phyloP scores from a whole-genome alignment of 1,140 invertebrate species.

The Brachionus sp. region DNA sequence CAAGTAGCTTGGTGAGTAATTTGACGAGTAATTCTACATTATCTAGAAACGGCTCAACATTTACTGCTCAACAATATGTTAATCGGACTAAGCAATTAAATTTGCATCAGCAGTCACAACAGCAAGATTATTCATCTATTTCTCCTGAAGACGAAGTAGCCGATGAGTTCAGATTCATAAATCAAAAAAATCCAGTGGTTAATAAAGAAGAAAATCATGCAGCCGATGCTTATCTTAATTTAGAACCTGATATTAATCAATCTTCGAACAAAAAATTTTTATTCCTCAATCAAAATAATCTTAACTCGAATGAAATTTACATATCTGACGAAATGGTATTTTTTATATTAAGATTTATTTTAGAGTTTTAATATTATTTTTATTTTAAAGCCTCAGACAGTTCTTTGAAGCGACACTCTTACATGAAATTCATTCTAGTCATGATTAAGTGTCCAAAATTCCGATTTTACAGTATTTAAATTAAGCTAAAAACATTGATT shows the following conservation, averaged over 20 bases:
- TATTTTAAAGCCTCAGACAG: slow-evolving; percentile 24
- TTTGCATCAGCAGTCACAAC: neutral
- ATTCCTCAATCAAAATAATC: neutral
- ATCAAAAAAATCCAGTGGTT: neutral
- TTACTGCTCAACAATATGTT: slow-evolving; percentile 24
- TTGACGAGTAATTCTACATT: neutral
- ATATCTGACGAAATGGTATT: slow-evolving; percentile 27
- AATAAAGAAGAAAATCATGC: neutral
- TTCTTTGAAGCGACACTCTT: neutral
- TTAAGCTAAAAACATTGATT: neutral
- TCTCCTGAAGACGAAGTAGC: slow-evolving; percentile 15
- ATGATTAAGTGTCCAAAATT: neutral
- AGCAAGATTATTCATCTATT: slow-evolving; percentile 7
- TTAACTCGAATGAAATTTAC: slow-evolving; percentile 13
- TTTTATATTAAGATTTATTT: neutral
- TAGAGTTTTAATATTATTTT: neutral
- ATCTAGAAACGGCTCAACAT: neutral
- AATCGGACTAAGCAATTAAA: neutral
- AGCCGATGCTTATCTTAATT: neutral
- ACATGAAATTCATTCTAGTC: neutral
- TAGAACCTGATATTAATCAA: neutral
- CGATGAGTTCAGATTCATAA: neutral
- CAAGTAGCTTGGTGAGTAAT: slow-evolving; percentile 19
- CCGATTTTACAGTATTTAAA: neutral
- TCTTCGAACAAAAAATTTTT: neutral